A percentile compares a stretch with the other conserved stretches of the same genome.
Conservation (phyloP, 1,140 invertebrate genomes). For the Pentalonia nigronervosa region DNA sequence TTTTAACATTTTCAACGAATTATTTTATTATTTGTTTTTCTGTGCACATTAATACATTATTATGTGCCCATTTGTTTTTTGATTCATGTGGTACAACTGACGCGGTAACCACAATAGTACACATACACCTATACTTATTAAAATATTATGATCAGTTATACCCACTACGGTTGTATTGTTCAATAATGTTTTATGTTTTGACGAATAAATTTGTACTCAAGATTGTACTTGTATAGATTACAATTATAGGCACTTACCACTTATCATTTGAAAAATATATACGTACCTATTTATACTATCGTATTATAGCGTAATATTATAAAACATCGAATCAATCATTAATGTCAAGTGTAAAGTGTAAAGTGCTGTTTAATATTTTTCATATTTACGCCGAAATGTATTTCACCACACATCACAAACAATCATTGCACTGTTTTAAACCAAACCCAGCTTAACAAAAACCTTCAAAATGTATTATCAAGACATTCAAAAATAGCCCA, state of each 20-base stretch:
- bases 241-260: not conserved
- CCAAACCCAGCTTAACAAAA: not conserved
- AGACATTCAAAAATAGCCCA: not conserved
- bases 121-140: too few species aligned
- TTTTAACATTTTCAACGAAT: too few species aligned
- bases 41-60: too few species aligned
- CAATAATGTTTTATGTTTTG: too few species aligned
- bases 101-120: too few species aligned
- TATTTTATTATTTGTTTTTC: too few species aligned
- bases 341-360: not conserved
- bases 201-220: not conserved
- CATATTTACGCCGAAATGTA: not conserved
- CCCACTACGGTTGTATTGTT: not conserved
- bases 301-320: not conserved
- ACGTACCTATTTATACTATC: not conserved
- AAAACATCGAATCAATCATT: not conserved
- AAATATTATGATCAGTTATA: too few species aligned
- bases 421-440: not conserved
- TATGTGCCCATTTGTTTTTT: too few species aligned
- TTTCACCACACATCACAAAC: not conserved
- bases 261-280: not conserved
- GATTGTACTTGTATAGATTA: not conserved
- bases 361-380: not conserved
- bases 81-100: too few species aligned
- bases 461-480: not conserved